phyloP scores from a whole-genome alignment of 2,888 invertebrate species.

The Sthenelais limicola region DNA sequence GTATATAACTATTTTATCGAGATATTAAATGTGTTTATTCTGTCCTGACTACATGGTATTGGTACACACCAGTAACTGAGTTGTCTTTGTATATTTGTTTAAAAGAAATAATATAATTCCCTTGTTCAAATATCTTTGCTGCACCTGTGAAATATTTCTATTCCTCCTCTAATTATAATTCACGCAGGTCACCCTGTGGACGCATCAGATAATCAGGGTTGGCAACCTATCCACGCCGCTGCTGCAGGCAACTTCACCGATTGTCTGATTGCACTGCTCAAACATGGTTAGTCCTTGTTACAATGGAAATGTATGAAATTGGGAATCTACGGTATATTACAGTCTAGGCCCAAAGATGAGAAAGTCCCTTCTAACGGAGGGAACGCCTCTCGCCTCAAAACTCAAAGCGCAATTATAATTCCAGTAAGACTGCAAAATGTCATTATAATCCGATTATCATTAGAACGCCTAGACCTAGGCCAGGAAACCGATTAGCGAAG shows the following conservation, averaged over 20 bases:
- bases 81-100: background rate
- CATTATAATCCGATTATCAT: too few relatives aligned
- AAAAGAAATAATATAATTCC: background rate
- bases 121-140: background rate
- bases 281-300: conserved; percentile 25
- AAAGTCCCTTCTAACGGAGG: too few relatives aligned
- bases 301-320: background rate
- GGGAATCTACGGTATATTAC: too few relatives aligned
- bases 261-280: conserved; percentile 53
- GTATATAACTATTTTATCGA: background rate
- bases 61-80: too few relatives aligned
- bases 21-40: background rate
- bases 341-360: too few relatives aligned
- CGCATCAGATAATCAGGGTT: conserved; percentile 72
- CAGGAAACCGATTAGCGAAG: too few relatives aligned
- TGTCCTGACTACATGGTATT: background rate
- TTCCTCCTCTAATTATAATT: background rate
- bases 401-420: too few relatives aligned
- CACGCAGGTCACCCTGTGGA: conserved; percentile 66
- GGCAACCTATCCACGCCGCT: conserved; percentile 72
- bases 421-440: too few relatives aligned
- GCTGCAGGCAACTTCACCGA: conserved; percentile 61
- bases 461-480: too few relatives aligned
- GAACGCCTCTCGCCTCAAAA: too few relatives aligned
- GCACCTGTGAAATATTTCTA: too few relatives aligned